Conservation (phyloP, 2,797 vertebrate genomes). For the Poeciliopsis infans region DNA sequence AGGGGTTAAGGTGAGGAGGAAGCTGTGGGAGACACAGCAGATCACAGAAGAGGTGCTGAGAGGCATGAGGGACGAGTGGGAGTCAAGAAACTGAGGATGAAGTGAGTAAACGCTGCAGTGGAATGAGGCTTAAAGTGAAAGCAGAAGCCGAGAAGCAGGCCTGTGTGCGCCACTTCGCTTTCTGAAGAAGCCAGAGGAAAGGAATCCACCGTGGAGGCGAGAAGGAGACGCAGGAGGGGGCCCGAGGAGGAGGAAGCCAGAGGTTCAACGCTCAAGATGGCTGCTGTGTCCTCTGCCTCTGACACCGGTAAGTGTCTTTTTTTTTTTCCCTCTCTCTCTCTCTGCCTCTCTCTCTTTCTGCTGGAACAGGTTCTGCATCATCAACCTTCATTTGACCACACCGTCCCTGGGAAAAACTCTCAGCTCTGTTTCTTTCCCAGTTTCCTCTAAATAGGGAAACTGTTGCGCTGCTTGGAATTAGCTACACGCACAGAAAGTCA, state of each 20-base stretch:
- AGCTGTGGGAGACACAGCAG: constrained; percentile 14
- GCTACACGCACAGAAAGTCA: constrained; percentile 49
- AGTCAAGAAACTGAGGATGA: constrained; percentile 37
- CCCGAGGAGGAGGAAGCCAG: constrained; percentile 77
- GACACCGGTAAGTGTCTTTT: constrained; percentile 71
- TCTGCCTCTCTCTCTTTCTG: constrained; percentile 8
- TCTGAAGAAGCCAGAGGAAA: constrained; percentile 59
- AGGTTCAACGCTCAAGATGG: constrained; percentile 84
- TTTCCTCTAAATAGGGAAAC: constrained; percentile 24
- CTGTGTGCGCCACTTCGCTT: constrained; percentile 48
- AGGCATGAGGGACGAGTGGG: constrained; percentile 37
- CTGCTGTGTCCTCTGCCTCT: constrained; percentile 81
- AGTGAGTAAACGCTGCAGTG: constrained; percentile 65
- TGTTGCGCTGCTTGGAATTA: constrained; percentile 66
- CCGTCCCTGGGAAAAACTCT: background rate
- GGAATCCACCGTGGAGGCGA: constrained; percentile 71
- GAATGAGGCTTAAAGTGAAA: constrained; percentile 68
- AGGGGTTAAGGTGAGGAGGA: background rate
- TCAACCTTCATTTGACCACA: constrained; percentile 8
- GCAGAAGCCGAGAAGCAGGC: constrained; percentile 59
- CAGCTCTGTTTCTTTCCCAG: background rate
- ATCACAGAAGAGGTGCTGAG: constrained; percentile 21
- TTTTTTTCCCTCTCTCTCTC: constrained; percentile 4
- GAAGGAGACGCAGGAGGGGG: constrained; percentile 75
- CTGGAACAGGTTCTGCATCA: constrained; percentile 18